Evolutionary conservation across 37 sponge, comb jelly and placozoan genomes (phyloP).

Genomic region (Hormiphora californensis): DNA sequence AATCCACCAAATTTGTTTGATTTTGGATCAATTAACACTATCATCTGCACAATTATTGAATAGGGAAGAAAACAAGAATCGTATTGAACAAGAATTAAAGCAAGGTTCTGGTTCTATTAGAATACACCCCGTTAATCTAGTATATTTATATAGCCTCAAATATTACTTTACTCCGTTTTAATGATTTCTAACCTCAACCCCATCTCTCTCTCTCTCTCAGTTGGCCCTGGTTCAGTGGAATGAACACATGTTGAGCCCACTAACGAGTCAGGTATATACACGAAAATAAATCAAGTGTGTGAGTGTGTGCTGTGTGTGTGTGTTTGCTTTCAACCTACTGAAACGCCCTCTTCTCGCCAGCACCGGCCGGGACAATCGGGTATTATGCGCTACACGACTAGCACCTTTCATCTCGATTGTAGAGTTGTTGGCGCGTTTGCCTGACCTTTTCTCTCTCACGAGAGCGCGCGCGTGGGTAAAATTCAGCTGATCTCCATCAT

Average conservation of each 20-base stretch:
- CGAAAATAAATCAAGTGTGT: no score
- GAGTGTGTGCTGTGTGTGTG: not conserved
- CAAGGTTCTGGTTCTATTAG: no score
- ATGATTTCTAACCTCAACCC: no score
- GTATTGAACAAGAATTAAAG: no score
- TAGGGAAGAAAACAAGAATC: no score
- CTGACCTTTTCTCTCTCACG: not conserved
- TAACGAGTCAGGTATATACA: constrained; percentile 59
- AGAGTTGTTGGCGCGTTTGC: not conserved
- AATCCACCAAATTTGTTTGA: no score
- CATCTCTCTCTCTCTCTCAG: constrained; percentile 58
- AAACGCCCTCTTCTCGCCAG: not conserved
- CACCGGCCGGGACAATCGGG: not conserved
- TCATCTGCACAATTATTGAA: no score
- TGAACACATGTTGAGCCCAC: constrained; percentile 63
- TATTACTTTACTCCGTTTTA: no score
- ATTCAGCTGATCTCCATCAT: not conserved
- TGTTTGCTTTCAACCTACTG: not conserved
- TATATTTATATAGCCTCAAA: no score
- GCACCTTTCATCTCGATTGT: not conserved
- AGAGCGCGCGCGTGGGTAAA: not conserved
- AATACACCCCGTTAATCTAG: no score
- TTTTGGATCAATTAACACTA: no score
- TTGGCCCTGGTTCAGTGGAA: constrained; percentile 79
- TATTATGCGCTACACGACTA: not conserved